Conservation (phyloP, 2,888 invertebrate species). For the Stenchaetothrips biformis region DNA sequence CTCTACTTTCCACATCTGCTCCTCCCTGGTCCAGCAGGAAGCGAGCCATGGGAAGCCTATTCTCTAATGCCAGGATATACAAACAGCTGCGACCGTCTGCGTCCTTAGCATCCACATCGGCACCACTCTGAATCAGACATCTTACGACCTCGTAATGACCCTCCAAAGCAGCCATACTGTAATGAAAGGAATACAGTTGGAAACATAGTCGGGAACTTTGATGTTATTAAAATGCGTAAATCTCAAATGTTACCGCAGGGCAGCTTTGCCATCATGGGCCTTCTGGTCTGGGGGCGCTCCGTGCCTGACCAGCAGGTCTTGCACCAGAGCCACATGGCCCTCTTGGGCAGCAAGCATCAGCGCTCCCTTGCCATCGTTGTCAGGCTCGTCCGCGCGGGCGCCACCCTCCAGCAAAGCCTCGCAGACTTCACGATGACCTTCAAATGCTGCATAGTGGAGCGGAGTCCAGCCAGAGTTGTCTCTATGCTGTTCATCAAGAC, state of each 20-base stretch:
- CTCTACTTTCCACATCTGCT: slow-evolving; percentile 80
- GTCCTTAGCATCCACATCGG: slow-evolving; percentile 83
- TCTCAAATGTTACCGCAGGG: slow-evolving; percentile 57
- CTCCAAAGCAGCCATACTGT: slow-evolving; percentile 71
- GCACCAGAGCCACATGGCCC: slow-evolving; percentile 67
- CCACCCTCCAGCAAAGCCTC: slow-evolving; percentile 80
- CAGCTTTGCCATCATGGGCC: slow-evolving; percentile 87
- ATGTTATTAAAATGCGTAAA: background rate
- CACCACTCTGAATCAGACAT: slow-evolving; percentile 64
- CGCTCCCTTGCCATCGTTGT: slow-evolving; percentile 86
- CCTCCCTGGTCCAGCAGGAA: slow-evolving; percentile 70
- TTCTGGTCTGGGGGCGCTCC: slow-evolving; percentile 75
- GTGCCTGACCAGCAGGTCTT: slow-evolving; percentile 66
- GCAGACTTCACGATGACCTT: slow-evolving; percentile 81
- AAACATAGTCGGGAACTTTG: background rate
- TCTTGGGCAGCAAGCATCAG: slow-evolving; percentile 86
- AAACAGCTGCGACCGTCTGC: slow-evolving; percentile 88
- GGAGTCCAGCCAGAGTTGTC: slow-evolving; percentile 98
- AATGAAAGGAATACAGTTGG: slow-evolving; percentile 33
- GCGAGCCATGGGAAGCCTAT: slow-evolving; percentile 75
- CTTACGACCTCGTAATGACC: slow-evolving; percentile 77
- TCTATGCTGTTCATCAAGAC: slow-evolving; percentile 77
- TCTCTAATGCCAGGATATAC: slow-evolving; percentile 85
- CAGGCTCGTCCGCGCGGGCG: slow-evolving; percentile 80
- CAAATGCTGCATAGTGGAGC: slow-evolving; percentile 91